These are phyloP conservation scores for Falcunculus frontatus DNA, from an alignment of 2,113 vertebrate species.

Conservation along the genomic window DNA sequence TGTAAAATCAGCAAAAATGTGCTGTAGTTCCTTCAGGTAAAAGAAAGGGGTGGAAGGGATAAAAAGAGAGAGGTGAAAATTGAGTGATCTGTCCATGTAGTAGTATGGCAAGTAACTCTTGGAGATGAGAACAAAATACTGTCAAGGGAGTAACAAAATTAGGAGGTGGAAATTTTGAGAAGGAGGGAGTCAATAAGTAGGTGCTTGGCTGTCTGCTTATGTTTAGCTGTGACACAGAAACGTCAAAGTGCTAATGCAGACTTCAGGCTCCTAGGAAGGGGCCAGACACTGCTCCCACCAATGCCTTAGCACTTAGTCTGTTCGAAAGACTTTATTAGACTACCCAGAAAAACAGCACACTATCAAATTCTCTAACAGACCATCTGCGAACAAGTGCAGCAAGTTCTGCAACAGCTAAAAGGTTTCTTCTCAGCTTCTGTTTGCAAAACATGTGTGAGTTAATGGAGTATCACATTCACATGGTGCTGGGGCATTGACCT, in stretches of 20 bases:
- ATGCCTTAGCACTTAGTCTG: not conserved
- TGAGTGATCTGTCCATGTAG: not conserved
- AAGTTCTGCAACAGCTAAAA: slow-evolving; percentile 15
- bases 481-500: slow-evolving; percentile 22
- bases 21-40: not conserved
- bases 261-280: not conserved
- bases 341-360: not conserved
- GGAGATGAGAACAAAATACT: not conserved
- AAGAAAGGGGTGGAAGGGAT: not conserved
- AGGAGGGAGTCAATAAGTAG: not conserved
- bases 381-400: not conserved
- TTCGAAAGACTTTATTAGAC: slow-evolving; percentile 17
- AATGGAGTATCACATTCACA: slow-evolving; percentile 56
- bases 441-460: slow-evolving; percentile 62
- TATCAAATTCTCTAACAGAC: slow-evolving; percentile 27
- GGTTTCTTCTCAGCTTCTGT: slow-evolving; percentile 53
- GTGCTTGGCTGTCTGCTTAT: not conserved
- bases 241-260: not conserved
- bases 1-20: not conserved
- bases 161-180: not conserved
- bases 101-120: not conserved
- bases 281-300: not conserved
- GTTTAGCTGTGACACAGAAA: not conserved
- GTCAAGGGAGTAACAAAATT: not conserved
- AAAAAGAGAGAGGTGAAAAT: not conserved